Base-by-base conservation (phyloP, 2,888 invertebrate genomes). In the Heliothis peltigera region DNA sequence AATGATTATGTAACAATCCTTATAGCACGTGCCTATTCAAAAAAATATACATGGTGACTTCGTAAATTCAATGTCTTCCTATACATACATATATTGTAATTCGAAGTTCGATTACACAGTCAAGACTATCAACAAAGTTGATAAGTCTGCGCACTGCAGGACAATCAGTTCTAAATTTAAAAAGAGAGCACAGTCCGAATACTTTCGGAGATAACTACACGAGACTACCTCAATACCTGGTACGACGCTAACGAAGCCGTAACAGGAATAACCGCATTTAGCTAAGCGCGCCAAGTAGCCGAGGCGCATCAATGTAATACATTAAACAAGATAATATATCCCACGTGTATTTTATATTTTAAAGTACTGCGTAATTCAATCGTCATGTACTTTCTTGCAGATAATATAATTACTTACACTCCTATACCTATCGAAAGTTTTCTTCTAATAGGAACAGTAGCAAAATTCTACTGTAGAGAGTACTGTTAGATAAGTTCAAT, bases 181-280 rank as follows among this genome's bases (percentile, higher is more conserved):
- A 70, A 60, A 60, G n/a, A 18, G 18, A 60, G 39, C 49, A 56
- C 19, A 57, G 46, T 60, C 46, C 32, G 54, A 49, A 65, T 60
- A 32, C n/a, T 60, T 64, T 44, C 2, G 22, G 49, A 58, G 54
- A 61, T 42, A 61, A 42, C 42, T 65, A 19, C 47, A 19, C 47
- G 49, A 17, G 68, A 60, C 73, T 73, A 72, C 60, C 73, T 72
- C 60, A 72, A 77, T 65, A 44, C 18, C 21, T 64, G 21, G 12
- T n/a, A 65, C 61, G 74, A 73, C 74, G 77, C 28, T 44, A 22
- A 8, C 35, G 25, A 12, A 44, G 21, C 47, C 44, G 44, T 55
- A 77, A 58, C 58, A 46, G 60, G 77, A 54, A 60, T 65, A 49
- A 39, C 39, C 39, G n/a, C 35, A 72, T 32, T 64, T 77, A 65